Evolutionary conservation across 2,113 vertebrate genomes (phyloP).

Genomic region (Brachyhypopomus occidentalis): DNA sequence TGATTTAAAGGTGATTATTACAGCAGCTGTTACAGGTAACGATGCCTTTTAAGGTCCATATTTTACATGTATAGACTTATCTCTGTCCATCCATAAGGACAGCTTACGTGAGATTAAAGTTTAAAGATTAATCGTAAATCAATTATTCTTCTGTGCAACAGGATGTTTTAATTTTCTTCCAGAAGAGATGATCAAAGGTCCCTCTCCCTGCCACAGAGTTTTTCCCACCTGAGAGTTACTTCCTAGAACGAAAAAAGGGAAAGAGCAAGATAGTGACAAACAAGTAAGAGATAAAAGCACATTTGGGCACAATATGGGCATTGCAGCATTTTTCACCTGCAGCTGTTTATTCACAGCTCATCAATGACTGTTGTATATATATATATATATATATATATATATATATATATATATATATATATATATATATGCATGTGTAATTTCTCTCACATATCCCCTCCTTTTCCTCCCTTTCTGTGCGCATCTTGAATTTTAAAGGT

Average conservation of each 20-base stretch:
- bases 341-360: conserved; percentile 40
- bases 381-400: no score
- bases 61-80: conserved; percentile 14
- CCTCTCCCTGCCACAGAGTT: conserved; percentile 66
- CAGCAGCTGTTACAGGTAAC: conserved; percentile 10
- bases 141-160: conserved; percentile 44
- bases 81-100: conserved; percentile 29
- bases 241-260: conserved; percentile 73
- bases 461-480: conserved; percentile 27
- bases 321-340: conserved; percentile 51
- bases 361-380: conserved; percentile 4
- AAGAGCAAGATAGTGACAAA: conserved; percentile 50
- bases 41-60: conserved; percentile 40
- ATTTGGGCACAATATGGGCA: conserved; percentile 52
- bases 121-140: conserved; percentile 66
- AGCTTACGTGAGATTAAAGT: conserved; percentile 68
- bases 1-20: conserved; percentile 25
- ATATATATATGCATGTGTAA: no score
- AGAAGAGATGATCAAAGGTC: conserved; percentile 63
- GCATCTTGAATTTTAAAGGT: conserved; percentile 60
- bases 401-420: no score
- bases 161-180: conserved; percentile 67
- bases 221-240: conserved; percentile 61
- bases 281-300: conserved; percentile 8
- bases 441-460: conserved; percentile 20